Conservation (phyloP, 64 coral and sea anemone genomes). For the Stylophora pistillata region DNA sequence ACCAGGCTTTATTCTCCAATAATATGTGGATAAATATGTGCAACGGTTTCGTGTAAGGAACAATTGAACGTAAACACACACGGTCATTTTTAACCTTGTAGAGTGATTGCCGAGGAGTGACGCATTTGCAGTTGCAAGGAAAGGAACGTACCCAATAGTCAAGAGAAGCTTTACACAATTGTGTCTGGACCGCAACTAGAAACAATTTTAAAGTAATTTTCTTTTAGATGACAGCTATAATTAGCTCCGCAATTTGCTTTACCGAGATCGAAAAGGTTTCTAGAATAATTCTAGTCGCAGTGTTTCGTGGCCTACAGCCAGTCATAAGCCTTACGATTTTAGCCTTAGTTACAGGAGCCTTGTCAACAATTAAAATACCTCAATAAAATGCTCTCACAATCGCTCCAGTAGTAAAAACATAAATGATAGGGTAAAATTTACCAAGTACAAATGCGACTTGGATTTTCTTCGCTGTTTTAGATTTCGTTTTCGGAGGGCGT, state of each 20-base stretch:
- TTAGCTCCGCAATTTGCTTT: no score
- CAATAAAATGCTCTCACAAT: background rate
- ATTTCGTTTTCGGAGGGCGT: constrained; percentile 29
- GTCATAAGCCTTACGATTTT: background rate
- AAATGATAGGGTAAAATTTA: background rate
- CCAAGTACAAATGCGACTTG: background rate
- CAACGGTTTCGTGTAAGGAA: background rate
- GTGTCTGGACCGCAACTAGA: no score
- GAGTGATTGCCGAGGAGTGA: background rate
- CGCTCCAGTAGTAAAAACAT: background rate
- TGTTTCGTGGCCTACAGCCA: no score
- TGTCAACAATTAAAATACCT: background rate
- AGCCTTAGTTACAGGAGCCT: background rate
- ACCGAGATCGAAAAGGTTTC: background rate
- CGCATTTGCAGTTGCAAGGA: background rate
- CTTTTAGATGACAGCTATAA: no score
- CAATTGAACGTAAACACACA: constrained; percentile 14
- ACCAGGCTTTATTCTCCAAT: constrained; percentile 5
- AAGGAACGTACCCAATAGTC: background rate
- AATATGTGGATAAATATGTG: background rate
- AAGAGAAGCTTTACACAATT: no score
- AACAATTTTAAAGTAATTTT: no score
- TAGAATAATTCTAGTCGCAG: background rate
- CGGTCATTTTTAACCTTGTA: background rate
- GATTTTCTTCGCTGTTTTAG: background rate